phyloP scores from a whole-genome alignment of 2,113 vertebrate genomes.

The Gymnocephalus cernua region DNA sequence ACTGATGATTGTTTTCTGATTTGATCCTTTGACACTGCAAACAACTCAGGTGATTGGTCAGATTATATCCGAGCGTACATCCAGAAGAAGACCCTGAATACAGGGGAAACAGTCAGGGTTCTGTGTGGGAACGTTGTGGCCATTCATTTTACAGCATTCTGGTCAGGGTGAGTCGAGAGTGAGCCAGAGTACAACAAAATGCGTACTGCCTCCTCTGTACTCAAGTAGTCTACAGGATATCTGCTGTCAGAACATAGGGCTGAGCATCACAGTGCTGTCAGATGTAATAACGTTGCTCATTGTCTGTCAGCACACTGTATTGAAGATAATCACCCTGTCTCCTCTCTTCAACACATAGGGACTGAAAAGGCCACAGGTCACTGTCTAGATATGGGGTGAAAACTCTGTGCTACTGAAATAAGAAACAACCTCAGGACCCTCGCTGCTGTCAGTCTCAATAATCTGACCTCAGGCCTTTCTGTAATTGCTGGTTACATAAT shows the following conservation, averaged over 20 bases:
- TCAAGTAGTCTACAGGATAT: constrained; percentile 23
- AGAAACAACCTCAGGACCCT: neutral
- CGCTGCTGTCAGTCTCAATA: constrained; percentile 11
- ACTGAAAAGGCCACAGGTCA: constrained; percentile 40
- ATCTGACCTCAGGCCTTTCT: constrained; percentile 12
- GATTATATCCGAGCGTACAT: neutral
- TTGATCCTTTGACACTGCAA: neutral
- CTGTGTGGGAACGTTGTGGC: neutral
- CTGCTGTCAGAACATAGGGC: constrained; percentile 35
- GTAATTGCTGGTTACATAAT: neutral
- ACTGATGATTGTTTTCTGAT: neutral
- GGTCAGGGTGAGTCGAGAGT: neutral
- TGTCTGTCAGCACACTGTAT: constrained; percentile 32
- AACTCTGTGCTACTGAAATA: constrained; percentile 5
- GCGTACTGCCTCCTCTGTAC: neutral
- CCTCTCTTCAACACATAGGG: constrained; percentile 8
- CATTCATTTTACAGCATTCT: neutral
- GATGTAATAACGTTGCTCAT: constrained; percentile 27
- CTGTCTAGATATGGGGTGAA: neutral
- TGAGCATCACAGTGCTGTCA: constrained; percentile 28
- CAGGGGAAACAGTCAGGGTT: too few species aligned
- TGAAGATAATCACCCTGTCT: constrained; percentile 37
- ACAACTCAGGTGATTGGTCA: neutral
- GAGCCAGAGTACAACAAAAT: neutral
- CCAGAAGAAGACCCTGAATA: neutral